Percentiles rank a stretch among this genome's conserved stretches.
Evolutionary conservation across 2,888 invertebrate species (phyloP).

Genomic region (Deroplatys truncata): DNA sequence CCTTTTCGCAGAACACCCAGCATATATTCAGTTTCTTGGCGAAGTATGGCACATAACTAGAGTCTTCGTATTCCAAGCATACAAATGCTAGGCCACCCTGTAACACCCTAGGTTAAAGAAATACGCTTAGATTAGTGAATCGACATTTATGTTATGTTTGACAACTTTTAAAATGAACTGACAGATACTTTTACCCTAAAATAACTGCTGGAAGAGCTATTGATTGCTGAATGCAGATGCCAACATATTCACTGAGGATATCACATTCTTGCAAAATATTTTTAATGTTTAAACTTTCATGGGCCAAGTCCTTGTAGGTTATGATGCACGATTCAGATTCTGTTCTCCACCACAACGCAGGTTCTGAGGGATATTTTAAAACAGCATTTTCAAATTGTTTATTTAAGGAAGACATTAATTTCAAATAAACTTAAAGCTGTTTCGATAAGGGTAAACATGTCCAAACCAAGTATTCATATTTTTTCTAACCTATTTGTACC

Average conservation of each 20-base stretch:
- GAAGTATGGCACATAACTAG: slow-evolving; percentile 31
- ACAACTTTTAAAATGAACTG: not conserved
- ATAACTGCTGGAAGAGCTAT: slow-evolving; percentile 52
- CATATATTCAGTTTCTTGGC: slow-evolving; percentile 33
- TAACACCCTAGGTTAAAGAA: slow-evolving; percentile 48
- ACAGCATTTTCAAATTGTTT: slow-evolving; percentile 13
- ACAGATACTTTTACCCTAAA: slow-evolving; percentile 50
- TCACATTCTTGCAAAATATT: slow-evolving; percentile 21
- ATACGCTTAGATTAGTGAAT: not conserved
- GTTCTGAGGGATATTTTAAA: slow-evolving; percentile 15
- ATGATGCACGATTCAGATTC: not conserved
- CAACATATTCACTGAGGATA: slow-evolving; percentile 40
- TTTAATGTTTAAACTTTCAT: slow-evolving; percentile 19
- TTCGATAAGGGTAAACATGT: too few species aligned
- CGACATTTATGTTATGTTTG: not conserved
- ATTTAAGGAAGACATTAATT: slow-evolving; percentile 1
- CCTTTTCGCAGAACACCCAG: slow-evolving; percentile 36
- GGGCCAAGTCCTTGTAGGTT: slow-evolving; percentile 11
- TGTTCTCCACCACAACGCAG: slow-evolving; percentile 20
- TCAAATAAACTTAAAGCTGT: not conserved
- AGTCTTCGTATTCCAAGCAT: slow-evolving; percentile 47
- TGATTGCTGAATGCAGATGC: slow-evolving; percentile 50
- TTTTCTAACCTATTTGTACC: too few species aligned
- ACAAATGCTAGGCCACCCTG: slow-evolving; percentile 51
- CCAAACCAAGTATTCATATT: too few species aligned